Conservation (phyloP, 1,140 invertebrate species). For the Chelonus insularis region DNA sequence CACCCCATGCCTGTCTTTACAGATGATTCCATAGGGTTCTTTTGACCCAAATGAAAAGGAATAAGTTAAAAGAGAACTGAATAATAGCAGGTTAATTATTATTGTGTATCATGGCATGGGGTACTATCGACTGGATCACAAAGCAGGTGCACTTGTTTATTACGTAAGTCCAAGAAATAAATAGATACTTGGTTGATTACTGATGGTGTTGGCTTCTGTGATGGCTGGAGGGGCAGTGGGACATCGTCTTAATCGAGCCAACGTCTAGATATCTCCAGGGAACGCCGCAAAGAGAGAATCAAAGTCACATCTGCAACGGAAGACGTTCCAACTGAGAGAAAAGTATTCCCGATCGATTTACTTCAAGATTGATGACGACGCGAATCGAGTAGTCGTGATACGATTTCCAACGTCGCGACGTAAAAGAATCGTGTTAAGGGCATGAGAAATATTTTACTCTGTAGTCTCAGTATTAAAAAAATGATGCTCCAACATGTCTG, state of each 20-base stretch:
- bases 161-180: not conserved
- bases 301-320: constrained; percentile 57
- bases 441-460: too few relatives aligned
- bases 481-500: too few relatives aligned
- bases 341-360: constrained; percentile 38
- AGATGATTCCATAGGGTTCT: constrained; percentile 15
- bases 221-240: constrained; percentile 28
- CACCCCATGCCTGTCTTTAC: constrained; percentile 11
- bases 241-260: constrained; percentile 45
- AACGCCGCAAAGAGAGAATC: constrained; percentile 47
- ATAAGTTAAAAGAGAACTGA: not conserved
- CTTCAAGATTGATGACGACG: constrained; percentile 42
- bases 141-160: constrained; percentile 15
- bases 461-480: too few relatives aligned
- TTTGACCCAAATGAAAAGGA: constrained; percentile 15
- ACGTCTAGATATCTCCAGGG: constrained; percentile 41
- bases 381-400: constrained; percentile 25
- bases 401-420: constrained; percentile 14
- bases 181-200: not conserved
- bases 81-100: constrained; percentile 11
- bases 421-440: not conserved
- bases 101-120: not conserved
- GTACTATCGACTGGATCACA: not conserved
- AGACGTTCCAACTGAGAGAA: constrained; percentile 30
- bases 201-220: not conserved